Percentiles rank a stretch among this genome's conserved stretches.
phyloP scores from a whole-genome alignment of 2,888 invertebrate genomes.

The Eucriotettix oculatus region DNA sequence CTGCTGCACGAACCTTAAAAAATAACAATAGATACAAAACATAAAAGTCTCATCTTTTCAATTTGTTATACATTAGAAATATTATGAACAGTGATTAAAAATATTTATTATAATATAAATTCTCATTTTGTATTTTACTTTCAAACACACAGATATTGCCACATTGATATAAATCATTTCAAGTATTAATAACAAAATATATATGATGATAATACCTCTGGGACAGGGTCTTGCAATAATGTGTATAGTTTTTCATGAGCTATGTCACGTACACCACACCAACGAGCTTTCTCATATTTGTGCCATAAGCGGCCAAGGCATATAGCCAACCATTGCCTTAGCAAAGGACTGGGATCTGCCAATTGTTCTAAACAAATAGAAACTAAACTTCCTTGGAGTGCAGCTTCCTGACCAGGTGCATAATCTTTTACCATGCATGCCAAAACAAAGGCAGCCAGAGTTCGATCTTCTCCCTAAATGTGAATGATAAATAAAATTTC shows the following conservation, averaged over 20 bases:
- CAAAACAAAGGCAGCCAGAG: constrained; percentile 87
- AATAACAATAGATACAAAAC: not conserved
- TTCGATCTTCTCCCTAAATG: constrained; percentile 62
- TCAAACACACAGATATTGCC: too few species aligned
- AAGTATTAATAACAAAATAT: too few species aligned
- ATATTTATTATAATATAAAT: not conserved
- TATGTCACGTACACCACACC: constrained; percentile 89
- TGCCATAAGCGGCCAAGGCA: constrained; percentile 85
- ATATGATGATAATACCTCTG: constrained; percentile 46
- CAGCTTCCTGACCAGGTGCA: constrained; percentile 76
- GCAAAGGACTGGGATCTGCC: constrained; percentile 43
- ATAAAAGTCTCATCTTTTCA: not conserved
- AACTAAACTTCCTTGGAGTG: constrained; percentile 75
- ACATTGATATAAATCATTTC: too few species aligned
- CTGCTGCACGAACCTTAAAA: constrained; percentile 66
- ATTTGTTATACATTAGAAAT: not conserved
- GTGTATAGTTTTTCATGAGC: constrained; percentile 90
- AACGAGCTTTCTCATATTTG: constrained; percentile 70
- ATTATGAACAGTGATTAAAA: not conserved
- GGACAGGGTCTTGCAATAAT: constrained; percentile 61
- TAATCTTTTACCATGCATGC: constrained; percentile 86
- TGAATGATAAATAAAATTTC: not conserved
- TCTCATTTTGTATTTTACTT: too few species aligned
- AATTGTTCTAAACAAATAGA: constrained; percentile 86
- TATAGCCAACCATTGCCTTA: constrained; percentile 80